Percentiles rank a stretch among this genome's conserved stretches.
Conservation (phyloP, 2,888 invertebrate genomes). For the Buathra laborator region DNA sequence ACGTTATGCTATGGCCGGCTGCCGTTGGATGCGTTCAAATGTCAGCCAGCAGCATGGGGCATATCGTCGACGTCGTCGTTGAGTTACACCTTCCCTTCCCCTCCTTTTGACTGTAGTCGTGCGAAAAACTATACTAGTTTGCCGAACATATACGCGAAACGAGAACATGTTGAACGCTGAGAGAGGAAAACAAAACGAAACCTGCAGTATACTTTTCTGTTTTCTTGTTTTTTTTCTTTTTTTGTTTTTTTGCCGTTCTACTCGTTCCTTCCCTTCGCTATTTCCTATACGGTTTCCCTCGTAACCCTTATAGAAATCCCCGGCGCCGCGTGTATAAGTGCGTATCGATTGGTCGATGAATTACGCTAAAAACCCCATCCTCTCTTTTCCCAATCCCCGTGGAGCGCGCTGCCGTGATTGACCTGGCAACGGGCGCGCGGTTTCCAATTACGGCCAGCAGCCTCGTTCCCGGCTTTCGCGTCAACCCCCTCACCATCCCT, state of each 20-base stretch:
- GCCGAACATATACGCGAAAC: slow-evolving; percentile 6
- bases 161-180: background rate
- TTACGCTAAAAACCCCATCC: slow-evolving; percentile 75
- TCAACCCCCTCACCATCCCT: background rate
- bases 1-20: slow-evolving; percentile 1
- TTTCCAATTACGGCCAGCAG: slow-evolving; percentile 77
- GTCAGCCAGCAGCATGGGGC: slow-evolving; percentile 60
- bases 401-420: slow-evolving; percentile 74
- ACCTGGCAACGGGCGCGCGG: slow-evolving; percentile 74
- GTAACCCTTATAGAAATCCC: slow-evolving; percentile 19
- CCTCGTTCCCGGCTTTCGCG: slow-evolving; percentile 27
- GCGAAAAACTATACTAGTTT: background rate
- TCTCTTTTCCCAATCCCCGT: slow-evolving; percentile 11
- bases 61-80: background rate
- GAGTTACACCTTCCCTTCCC: background rate
- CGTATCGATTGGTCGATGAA: slow-evolving; percentile 71
- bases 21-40: slow-evolving; percentile 74
- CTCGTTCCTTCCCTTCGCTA: background rate
- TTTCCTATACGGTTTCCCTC: slow-evolving; percentile 20
- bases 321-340: slow-evolving; percentile 47
- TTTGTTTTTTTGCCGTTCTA: background rate
- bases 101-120: background rate
- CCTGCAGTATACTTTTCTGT: too few species aligned
- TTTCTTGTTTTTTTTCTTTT: too few species aligned
- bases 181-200: too few species aligned